Evolutionary conservation across 23 tunicate species (phyloP), one percentile per base, ranked within the genome.

Genomic region (Phallusia fumigata): DNA sequence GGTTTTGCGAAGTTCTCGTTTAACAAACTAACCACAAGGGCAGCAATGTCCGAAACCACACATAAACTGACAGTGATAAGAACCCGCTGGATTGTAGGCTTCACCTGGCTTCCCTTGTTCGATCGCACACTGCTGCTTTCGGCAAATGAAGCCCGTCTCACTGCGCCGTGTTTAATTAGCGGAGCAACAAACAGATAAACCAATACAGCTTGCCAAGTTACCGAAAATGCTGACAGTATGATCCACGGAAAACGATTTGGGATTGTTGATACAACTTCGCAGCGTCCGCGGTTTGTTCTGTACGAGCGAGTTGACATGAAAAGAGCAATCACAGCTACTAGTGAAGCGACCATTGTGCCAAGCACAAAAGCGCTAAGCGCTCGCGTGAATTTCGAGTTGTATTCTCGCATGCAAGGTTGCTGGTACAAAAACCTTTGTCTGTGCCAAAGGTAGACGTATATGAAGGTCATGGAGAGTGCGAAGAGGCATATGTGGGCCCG

Each of bases 391-490:
- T 19, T 19, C 19, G 10, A 28, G 81, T 77, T 77, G 32, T 31
- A 36, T 40, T 5, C 11, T 19, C 58, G 8, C 81, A 81, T 65
- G 10, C 36, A 16, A 1, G 77, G 85, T 13, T 81, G 32, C 28
- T 65, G 18, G 33, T 81, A 81, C 52, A 81, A 65, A 65, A 81
- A 33, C 8, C 85, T 35, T 35, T 81, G 85, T 10, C 85, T 36
- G 26, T 26, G 30, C 85, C 85, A 81, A 50, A 81, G 52, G 36
- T 51, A 65, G 1, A 81, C 33, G 53, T 81, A 81, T 30, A 81
- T 36, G 36, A 69, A 35, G n/a, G 77, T 73, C 31, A 81, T 81
- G 30, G 85, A 30, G 3, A 81, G 15, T 24, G 52, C 85, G 77
- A 58, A 81, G 24, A 81, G 33, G 31, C 64, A 22, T 30, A 81